Conservation (phyloP, 2,113 vertebrate species). For the Pycnonotus jocosus region DNA sequence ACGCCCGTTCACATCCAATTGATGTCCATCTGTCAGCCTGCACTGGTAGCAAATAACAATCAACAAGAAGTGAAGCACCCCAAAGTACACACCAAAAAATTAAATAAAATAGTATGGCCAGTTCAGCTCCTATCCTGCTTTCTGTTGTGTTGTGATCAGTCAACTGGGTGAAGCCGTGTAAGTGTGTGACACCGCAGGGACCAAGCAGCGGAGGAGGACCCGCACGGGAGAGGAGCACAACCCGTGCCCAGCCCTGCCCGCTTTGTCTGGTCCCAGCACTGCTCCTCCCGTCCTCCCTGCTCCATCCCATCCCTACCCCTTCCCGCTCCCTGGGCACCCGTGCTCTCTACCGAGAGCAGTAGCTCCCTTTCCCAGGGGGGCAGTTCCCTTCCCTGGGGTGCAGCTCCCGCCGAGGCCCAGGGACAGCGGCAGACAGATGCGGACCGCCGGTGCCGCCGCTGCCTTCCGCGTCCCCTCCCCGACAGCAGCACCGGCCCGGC, state of each 20-base stretch:
- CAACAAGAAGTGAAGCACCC: rapidly evolving
- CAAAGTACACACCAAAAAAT: not conserved
- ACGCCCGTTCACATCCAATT: not conserved
- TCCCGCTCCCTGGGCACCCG: not conserved
- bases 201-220: not conserved
- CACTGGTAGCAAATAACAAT: rapidly evolving
- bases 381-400: not conserved
- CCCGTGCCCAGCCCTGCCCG: not conserved
- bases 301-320: not conserved
- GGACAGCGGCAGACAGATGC: not conserved
- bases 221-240: not conserved
- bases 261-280: not conserved
- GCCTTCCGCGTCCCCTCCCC: not conserved
- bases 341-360: not conserved
- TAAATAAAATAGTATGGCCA: rapidly evolving
- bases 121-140: not conserved
- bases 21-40: not conserved
- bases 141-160: rapidly evolving
- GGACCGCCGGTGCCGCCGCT: not conserved
- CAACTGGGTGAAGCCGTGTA: rapidly evolving
- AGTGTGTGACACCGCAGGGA: rapidly evolving
- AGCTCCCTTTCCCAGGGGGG: not conserved
- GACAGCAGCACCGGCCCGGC: not conserved
- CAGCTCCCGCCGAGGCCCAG: not conserved
- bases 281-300: not conserved